Evolutionary conservation across 2,888 invertebrate genomes (phyloP).

Genomic region (Microplitis manilae): DNA sequence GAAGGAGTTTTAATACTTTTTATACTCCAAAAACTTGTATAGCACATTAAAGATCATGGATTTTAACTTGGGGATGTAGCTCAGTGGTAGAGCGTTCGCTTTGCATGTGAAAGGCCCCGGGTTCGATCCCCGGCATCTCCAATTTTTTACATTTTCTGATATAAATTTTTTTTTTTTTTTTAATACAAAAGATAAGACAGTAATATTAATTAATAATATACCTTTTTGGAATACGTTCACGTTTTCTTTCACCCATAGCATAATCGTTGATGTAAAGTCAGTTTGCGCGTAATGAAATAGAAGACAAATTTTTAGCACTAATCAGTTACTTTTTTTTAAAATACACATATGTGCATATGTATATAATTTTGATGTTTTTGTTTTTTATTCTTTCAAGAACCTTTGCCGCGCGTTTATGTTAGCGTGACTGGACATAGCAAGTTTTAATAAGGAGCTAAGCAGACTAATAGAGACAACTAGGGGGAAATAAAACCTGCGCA

Average conservation of each 20-base stretch:
- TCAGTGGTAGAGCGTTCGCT: conserved; percentile 99
- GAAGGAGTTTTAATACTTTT: background rate
- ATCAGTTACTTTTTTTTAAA: no score
- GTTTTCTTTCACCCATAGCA: conserved; percentile 69
- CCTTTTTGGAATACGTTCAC: conserved; percentile 66
- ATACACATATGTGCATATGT: no score
- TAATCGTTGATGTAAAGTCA: conserved; percentile 55
- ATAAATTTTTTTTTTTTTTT: conserved; percentile 34
- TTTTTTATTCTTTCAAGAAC: conserved; percentile 5
- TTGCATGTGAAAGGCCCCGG: conserved; percentile 99
- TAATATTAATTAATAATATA: conserved; percentile 38
- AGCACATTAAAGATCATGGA: background rate
- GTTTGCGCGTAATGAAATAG: conserved; percentile 33
- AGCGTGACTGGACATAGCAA: conserved; percentile 62
- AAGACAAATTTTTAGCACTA: background rate
- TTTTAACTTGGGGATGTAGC: conserved; percentile 84
- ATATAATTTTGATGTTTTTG: background rate
- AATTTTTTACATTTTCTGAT: conserved; percentile 68
- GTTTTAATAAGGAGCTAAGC: conserved; percentile 61
- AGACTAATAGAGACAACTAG: conserved; percentile 29
- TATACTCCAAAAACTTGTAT: background rate
- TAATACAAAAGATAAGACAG: background rate
- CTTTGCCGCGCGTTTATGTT: conserved; percentile 51
- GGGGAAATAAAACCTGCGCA: conserved; percentile 63
- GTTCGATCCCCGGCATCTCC: conserved; percentile 98